Evolutionary conservation across 2,113 vertebrate species (phyloP).

Genomic region (Nematolebias whitei): DNA sequence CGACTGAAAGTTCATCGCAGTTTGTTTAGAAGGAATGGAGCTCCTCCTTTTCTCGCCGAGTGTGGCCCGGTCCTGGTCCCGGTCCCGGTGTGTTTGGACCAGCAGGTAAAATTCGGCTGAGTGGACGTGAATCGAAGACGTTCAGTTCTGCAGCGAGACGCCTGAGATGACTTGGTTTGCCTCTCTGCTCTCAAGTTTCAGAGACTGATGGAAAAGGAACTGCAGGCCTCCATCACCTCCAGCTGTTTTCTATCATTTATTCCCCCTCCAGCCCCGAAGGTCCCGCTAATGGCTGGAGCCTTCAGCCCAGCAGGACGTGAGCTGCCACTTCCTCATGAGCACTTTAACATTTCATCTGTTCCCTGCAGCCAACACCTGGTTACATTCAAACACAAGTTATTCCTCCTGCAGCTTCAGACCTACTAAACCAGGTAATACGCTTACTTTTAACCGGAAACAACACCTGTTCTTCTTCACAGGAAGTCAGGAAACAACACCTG

Average conservation of each 20-base stretch:
- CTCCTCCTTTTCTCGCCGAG: too few relatives aligned
- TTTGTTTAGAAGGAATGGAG: too few relatives aligned
- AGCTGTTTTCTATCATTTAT: conserved; percentile 22
- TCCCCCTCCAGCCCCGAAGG: background rate
- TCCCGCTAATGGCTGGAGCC: conserved; percentile 14
- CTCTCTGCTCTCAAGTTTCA: background rate
- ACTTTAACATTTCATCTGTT: background rate
- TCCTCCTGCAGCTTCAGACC: background rate
- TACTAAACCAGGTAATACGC: background rate
- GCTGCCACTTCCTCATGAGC: too few relatives aligned
- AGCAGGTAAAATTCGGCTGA: conserved; percentile 67
- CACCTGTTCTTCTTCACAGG: background rate
- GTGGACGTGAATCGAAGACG: conserved; percentile 35
- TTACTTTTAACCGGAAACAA: too few relatives aligned
- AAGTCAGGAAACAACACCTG: too few relatives aligned
- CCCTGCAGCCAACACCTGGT: background rate
- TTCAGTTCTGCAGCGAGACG: background rate
- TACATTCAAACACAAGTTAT: background rate
- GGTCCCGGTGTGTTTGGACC: conserved; percentile 54
- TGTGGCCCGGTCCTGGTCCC: conserved; percentile 12
- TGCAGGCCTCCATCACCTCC: background rate
- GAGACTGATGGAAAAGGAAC: background rate
- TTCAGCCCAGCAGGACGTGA: conserved; percentile 33
- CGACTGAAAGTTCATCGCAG: too few relatives aligned
- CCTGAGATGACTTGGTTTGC: conserved; percentile 27